Percentiles rank a stretch among this genome's conserved stretches.
phyloP scores from a whole-genome alignment of 2,797 vertebrate species.

The Macropodus opercularis region DNA sequence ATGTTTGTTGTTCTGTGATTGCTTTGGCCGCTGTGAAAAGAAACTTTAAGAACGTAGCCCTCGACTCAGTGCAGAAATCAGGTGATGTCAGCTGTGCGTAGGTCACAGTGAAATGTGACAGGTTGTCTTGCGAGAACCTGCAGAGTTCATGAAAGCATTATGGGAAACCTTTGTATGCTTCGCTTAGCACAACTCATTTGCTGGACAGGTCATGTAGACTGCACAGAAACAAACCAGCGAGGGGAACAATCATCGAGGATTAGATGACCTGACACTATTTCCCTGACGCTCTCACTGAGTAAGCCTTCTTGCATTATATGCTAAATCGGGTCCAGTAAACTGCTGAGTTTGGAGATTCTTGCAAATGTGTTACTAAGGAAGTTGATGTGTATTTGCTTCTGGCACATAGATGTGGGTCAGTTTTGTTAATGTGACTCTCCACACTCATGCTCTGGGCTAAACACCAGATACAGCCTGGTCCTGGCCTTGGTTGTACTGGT shows the following conservation, averaged over 20 bases:
- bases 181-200: conserved; percentile 4
- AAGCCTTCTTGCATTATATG: conserved; percentile 29
- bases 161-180: conserved; percentile 9
- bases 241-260: conserved; percentile 7
- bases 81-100: conserved; percentile 20
- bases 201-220: conserved; percentile 9
- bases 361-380: conserved; percentile 30
- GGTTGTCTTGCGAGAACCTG: conserved; percentile 15
- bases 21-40: conserved; percentile 23
- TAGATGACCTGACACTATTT: conserved; percentile 11
- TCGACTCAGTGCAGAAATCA: conserved; percentile 20
- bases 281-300: conserved; percentile 14
- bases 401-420: conserved; percentile 24
- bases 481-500: background rate
- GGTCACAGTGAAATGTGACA: conserved; percentile 17
- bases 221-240: conserved; percentile 3
- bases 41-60: conserved; percentile 9
- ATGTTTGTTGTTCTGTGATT: conserved; percentile 50
- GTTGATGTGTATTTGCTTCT: conserved; percentile 37
- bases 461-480: background rate
- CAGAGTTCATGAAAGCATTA: conserved; percentile 33
- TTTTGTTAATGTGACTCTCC: conserved; percentile 29
- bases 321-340: conserved; percentile 44
- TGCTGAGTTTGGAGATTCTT: conserved; percentile 46
- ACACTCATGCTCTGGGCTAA: background rate